Percentiles rank a stretch among this genome's conserved stretches.
Conservation (phyloP, 2,113 vertebrate genomes). For the Pogonocichla stellata region DNA sequence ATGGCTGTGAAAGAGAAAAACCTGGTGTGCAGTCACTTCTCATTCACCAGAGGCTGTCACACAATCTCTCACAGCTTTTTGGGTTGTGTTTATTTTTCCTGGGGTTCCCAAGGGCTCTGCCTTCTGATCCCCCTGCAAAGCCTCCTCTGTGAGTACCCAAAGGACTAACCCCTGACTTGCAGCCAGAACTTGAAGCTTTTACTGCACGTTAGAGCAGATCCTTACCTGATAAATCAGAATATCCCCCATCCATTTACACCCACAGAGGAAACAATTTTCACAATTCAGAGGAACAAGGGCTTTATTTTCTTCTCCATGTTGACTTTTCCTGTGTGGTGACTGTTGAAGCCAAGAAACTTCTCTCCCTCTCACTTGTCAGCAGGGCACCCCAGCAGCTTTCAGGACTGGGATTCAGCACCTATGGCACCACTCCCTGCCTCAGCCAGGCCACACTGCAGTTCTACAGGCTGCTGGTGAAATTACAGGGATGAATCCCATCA, state of each 20-base stretch:
- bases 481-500: neutral
- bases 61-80: slow-evolving; percentile 43
- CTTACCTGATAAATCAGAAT: slow-evolving; percentile 55
- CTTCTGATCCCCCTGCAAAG: slow-evolving; percentile 13
- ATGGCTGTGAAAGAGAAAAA: slow-evolving; percentile 65
- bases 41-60: slow-evolving; percentile 51
- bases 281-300: neutral
- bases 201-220: neutral
- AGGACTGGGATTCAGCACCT: neutral
- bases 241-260: slow-evolving; percentile 13
- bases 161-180: neutral
- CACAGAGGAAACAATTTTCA: slow-evolving; percentile 8
- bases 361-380: neutral
- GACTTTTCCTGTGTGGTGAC: neutral
- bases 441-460: neutral
- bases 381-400: neutral
- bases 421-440: neutral
- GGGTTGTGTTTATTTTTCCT: slow-evolving; percentile 39
- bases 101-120: slow-evolving; percentile 2
- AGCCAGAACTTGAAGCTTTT: slow-evolving; percentile 10
- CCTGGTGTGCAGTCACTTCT: slow-evolving; percentile 55
- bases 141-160: neutral
- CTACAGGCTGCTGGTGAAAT: neutral
- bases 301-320: neutral
- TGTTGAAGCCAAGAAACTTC: neutral